Conservation (phyloP, 2,888 invertebrate species). For the Melieria omissa region DNA sequence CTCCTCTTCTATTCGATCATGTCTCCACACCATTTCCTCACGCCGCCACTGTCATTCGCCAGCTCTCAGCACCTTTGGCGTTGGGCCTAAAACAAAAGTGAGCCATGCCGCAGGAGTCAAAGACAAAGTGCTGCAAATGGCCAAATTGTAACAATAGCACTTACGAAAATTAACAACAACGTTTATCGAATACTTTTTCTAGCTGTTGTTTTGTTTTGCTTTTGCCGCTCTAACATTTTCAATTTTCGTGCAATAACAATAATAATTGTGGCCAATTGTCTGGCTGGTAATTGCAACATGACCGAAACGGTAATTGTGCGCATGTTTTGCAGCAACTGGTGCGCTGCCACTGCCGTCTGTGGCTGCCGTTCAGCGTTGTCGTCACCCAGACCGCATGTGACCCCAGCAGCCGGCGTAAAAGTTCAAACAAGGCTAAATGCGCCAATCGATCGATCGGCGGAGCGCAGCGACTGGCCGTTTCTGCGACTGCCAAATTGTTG, state of each 20-base stretch:
- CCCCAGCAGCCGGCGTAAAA: constrained; percentile 8
- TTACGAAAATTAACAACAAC: no score
- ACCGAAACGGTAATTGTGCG: constrained; percentile 43
- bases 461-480: neutral
- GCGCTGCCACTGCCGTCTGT: neutral
- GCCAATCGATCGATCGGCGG: neutral
- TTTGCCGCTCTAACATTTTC: no score
- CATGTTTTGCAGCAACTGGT: neutral
- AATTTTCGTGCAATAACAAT: constrained; percentile 3
- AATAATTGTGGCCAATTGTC: constrained; percentile 55
- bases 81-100: no score
- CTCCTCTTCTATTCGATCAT: no score
- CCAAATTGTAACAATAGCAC: no score
- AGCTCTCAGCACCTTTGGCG: no score
- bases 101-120: no score
- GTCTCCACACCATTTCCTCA: no score
- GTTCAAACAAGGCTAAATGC: constrained; percentile 34
- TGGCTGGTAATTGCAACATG: constrained; percentile 59
- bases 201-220: no score
- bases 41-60: no score
- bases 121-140: no score
- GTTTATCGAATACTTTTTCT: no score
- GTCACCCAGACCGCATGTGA: neutral
- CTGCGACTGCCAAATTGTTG: neutral
- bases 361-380: neutral